Percentiles rank a stretch among this genome's conserved stretches.
These are phyloP conservation scores for Conops quadrifasciatus DNA, from an alignment of 2,888 invertebrate genomes.

Conservation along the genomic window DNA sequence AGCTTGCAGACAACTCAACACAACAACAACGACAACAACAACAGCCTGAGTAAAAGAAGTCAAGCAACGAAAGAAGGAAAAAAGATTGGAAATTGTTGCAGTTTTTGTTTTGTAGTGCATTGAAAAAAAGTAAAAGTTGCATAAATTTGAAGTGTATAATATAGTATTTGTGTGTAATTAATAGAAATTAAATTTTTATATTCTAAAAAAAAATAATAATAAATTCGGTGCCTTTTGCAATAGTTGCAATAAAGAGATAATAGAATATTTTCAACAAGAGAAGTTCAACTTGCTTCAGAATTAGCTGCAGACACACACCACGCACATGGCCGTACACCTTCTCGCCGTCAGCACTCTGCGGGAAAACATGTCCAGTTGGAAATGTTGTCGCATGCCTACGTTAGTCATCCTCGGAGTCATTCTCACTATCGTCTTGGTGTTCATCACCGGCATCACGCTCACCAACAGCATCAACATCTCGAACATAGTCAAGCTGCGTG, in stretches of 20 bases:
- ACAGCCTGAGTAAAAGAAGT: neutral
- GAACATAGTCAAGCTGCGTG: slow-evolving; percentile 62
- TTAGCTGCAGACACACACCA: neutral
- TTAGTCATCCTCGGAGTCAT: slow-evolving; percentile 65
- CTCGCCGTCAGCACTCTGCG: neutral
- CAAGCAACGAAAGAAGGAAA: neutral
- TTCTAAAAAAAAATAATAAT: slow-evolving; percentile 24
- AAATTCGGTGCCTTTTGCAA: slow-evolving; percentile 31
- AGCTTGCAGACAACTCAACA: slow-evolving; percentile 45
- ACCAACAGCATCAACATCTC: slow-evolving; percentile 65
- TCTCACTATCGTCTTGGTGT: slow-evolving; percentile 67
- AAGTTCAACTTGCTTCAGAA: neutral
- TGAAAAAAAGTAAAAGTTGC: slow-evolving; percentile 10
- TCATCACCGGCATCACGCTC: slow-evolving; percentile 68
- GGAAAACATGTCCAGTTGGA: slow-evolving; percentile 61
- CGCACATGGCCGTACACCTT: slow-evolving; percentile 9
- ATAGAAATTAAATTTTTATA: neutral
- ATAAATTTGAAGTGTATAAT: slow-evolving; percentile 26
- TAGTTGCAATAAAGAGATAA: slow-evolving; percentile 27
- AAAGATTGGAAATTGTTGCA: slow-evolving; percentile 1
- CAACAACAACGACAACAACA: slow-evolving; percentile 13
- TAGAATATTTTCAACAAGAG: neutral
- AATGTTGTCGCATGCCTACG: slow-evolving; percentile 64
- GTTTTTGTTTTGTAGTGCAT: slow-evolving; percentile 25
- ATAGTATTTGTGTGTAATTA: slow-evolving; percentile 24